Evolutionary conservation across 2,888 invertebrate genomes (phyloP).

Genomic region (Busseola fusca): DNA sequence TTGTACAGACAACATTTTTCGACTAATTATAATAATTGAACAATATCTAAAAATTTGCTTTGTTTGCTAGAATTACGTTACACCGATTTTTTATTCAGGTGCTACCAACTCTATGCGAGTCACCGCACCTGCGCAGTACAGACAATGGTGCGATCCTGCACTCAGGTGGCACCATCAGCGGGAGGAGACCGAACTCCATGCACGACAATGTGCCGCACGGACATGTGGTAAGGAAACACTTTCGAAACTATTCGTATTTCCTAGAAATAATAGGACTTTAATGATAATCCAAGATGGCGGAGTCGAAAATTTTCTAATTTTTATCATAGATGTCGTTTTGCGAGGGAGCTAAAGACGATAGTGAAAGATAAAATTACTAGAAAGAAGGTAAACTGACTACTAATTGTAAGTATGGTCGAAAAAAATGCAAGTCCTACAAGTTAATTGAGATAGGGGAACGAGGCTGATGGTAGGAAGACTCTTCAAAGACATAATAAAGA

Average conservation of each 20-base stretch:
- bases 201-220: constrained; percentile 76
- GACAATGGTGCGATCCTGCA: constrained; percentile 95
- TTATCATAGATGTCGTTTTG: too few species aligned
- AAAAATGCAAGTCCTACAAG: neutral
- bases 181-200: constrained; percentile 86
- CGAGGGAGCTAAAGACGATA: too few species aligned
- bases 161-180: constrained; percentile 95
- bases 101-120: constrained; percentile 91
- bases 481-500: neutral
- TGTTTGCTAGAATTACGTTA: neutral
- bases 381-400: neutral
- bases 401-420: neutral
- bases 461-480: too few species aligned
- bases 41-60: neutral
- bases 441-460: neutral
- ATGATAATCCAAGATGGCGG: neutral
- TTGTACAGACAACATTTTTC: neutral
- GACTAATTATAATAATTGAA: too few species aligned
- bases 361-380: neutral
- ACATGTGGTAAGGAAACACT: constrained; percentile 74
- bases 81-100: constrained; percentile 85
- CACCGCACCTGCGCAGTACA: constrained; percentile 92
- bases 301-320: too few species aligned
- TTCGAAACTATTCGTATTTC: neutral
- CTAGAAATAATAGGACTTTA: neutral